Evolutionary conservation across 2,113 vertebrate genomes (phyloP), one percentile per base, ranked within the genome.

Genomic region (Periophthalmodon schlosseri): DNA sequence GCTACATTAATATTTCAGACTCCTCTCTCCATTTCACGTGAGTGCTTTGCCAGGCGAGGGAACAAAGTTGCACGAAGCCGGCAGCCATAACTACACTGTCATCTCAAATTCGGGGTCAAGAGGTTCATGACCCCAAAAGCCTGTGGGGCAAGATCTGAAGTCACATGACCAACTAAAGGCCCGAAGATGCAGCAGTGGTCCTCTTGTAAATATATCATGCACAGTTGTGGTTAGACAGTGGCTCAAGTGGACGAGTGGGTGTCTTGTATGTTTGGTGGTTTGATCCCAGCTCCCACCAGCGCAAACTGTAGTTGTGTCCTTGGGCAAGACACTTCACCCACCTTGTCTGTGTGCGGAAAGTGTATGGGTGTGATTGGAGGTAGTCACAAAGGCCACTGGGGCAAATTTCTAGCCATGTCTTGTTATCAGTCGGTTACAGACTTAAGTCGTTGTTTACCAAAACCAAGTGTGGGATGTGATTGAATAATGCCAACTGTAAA

Each of bases 1-100:
- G 73, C 20, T 46, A 13, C 49, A 76, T 85, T 20, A 78, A 83
- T 78, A 80, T 82, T 85, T 76, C 24, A 71, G 24, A 69, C 50
- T 18, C 4, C n/a, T 46, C 50, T 60, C 71, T 54, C 21, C 3
- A 56, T 65, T 70, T 58, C 64, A 64, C 69, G 16, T 23, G 15
- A 67, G 70, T n/a, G 49, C 12, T 21, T 63, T 68, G 36, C 44
- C 67, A 44, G 34, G 44, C 33, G 11, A 72, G 46, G 8, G 60
- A 60, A 67, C 57, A 3, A 57, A 49, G 66, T 63, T 20, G 33
- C 2, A 10, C 67, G 71, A 70, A 50, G 65, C 49, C 58, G 5
- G 69, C 74, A 69, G 74, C 77, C 69, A 70, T 71, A 70, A 75
- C 67, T 69, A 44, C 54, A 20, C 80, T 58, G 71, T 69, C 80